phyloP scores from a whole-genome alignment of 2,888 invertebrate genomes.

The Hemaris fuciformis region DNA sequence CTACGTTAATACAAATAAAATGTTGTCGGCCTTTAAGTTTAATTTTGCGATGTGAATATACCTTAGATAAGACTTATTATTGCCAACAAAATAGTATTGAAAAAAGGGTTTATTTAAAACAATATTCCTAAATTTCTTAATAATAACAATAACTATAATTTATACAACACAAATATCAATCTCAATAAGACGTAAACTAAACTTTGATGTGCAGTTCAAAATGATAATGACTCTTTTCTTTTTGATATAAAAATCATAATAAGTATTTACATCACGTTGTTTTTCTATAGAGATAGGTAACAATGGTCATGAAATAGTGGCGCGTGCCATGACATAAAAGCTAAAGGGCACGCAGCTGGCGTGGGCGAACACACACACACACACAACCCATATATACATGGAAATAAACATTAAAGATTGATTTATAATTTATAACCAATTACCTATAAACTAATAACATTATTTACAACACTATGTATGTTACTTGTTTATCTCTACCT shows the following conservation, averaged over 20 bases:
- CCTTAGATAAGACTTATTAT: too few relatives aligned
- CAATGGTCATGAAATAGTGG: constrained; percentile 52
- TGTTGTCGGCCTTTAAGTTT: too few relatives aligned
- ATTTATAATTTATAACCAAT: not conserved
- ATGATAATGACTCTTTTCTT: not conserved
- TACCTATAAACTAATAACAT: not conserved
- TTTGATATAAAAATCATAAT: not conserved
- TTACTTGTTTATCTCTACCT: not conserved
- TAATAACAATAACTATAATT: not conserved
- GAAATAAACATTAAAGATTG: not conserved
- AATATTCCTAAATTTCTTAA: too few relatives aligned
- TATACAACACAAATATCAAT: not conserved
- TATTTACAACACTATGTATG: not conserved
- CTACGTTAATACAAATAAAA: too few relatives aligned
- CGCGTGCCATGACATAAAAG: constrained; percentile 72
- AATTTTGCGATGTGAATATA: too few relatives aligned
- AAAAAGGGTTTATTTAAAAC: too few relatives aligned
- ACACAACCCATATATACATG: constrained; percentile 12
- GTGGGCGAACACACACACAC: constrained; percentile 53
- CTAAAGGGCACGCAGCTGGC: constrained; percentile 66
- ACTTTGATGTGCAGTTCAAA: not conserved
- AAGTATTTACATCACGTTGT: constrained; percentile 3
- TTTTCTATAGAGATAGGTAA: constrained; percentile 24
- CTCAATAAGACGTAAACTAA: not conserved
- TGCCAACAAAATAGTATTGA: too few relatives aligned